Base-by-base conservation (phyloP, 2,113 vertebrate species). In the Lipophrys pholis region DNA sequence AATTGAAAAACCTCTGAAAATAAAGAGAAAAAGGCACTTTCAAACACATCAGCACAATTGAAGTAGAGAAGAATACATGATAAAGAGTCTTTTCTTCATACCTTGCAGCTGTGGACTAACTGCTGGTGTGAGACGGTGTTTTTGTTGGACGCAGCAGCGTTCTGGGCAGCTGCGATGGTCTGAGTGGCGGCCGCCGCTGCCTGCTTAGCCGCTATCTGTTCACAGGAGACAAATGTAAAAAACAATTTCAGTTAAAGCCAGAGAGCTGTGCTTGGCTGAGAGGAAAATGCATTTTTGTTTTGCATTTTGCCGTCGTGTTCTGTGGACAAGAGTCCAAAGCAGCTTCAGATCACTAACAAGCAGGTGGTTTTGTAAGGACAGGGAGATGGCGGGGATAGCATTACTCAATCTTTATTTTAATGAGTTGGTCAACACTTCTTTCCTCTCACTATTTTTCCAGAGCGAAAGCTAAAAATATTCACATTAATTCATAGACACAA, bases 81-180 rank as follows among this genome's bases (percentile, higher is more conserved):
- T 40, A 70, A 49, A 48, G 9, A 65, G 11, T 21, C 17, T 0
- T 2, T 42, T 36, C 11, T 79, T 55, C 41, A 11, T 95, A 99
- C 98, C 97, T 99, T 99, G 86, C 98, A 99, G 94, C 98, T 99
- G 91, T 98, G 96, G 30, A 99, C 97, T 57, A 99, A 94, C 57
- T 98, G 97, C 82, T 99, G 98, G 84, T 99, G 98, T 17, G 97
- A 96, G 1, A 93, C 93, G 0, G 96, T 95, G 84, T 98, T 99
- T 94, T 98, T 99, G 83, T 99, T 99, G 71, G 98, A 98, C 63
- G 95, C 87, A 0, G 97, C 96, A 11, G 98, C 97, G 5, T 99
- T 99, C 91, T 99, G 98, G 14, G 97, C 97, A 63, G 98, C 98
- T 7, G 98, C 98, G 0, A 99, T 99, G 61, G 97, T 99, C 89